Conservation (phyloP, 2,797 vertebrate genomes). For the Intellagama lesueurii region DNA sequence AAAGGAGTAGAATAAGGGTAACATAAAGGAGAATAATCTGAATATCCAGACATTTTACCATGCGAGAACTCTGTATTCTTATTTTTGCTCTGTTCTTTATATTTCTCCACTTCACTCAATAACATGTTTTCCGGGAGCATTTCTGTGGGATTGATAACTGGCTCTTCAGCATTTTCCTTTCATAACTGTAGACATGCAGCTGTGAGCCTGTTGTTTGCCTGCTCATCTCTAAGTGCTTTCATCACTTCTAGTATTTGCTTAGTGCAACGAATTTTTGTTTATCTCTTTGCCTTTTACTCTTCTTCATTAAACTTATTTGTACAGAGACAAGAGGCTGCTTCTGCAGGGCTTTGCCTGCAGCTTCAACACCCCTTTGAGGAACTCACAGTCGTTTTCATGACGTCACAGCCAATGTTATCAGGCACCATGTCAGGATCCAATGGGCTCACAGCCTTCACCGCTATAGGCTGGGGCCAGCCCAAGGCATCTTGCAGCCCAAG, state of each 20-base stretch:
- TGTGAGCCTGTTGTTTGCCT: conserved; percentile 67
- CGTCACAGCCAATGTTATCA: neutral
- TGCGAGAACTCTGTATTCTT: conserved; percentile 5
- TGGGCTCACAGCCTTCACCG: too few species aligned
- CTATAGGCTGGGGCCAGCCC: too few species aligned
- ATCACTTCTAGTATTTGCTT: conserved; percentile 63
- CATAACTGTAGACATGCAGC: conserved; percentile 66
- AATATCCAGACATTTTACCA: neutral
- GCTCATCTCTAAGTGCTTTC: conserved; percentile 63
- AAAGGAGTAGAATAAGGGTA: too few species aligned
- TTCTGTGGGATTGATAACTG: conserved; percentile 14
- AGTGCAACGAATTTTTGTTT: conserved; percentile 58
- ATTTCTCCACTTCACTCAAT: conserved; percentile 45
- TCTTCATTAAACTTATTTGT: conserved; percentile 46
- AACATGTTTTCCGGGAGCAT: conserved; percentile 31
- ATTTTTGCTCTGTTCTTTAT: conserved; percentile 40
- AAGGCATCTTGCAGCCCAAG: too few species aligned
- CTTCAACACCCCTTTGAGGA: conserved; percentile 5
- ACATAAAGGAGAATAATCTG: neutral
- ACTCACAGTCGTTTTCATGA: conserved; percentile 19
- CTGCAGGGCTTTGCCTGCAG: neutral
- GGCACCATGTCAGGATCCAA: too few species aligned
- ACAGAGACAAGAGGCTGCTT: conserved; percentile 46
- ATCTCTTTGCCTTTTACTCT: conserved; percentile 25
- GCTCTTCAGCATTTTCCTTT: conserved; percentile 60